A percentile compares a stretch with the other conserved stretches of the same genome.
phyloP scores from a whole-genome alignment of 2,113 vertebrate genomes.

The Prochilodus magdalenae region DNA sequence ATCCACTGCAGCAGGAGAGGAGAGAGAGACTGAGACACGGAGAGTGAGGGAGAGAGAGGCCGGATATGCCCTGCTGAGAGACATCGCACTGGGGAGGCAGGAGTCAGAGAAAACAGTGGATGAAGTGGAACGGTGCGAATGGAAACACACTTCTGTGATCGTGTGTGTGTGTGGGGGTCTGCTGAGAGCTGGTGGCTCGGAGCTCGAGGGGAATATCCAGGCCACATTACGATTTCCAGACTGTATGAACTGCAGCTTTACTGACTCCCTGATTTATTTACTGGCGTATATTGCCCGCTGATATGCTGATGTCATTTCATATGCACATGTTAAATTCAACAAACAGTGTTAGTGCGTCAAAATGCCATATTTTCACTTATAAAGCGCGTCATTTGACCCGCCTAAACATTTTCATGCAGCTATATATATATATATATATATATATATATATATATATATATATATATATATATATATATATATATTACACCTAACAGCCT shows the following conservation, averaged over 20 bases:
- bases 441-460: too few relatives aligned
- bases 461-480: too few relatives aligned
- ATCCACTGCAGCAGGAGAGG: neutral
- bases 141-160: conserved; percentile 34
- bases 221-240: neutral
- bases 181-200: neutral
- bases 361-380: too few relatives aligned
- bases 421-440: too few relatives aligned
- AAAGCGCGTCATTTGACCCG: too few relatives aligned
- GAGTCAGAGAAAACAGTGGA: conserved; percentile 45
- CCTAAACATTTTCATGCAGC: too few relatives aligned
- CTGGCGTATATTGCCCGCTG: too few relatives aligned
- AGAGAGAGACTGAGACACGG: neutral
- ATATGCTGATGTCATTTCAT: too few relatives aligned
- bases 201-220: neutral
- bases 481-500: too few relatives aligned
- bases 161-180: conserved; percentile 13
- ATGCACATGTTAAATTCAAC: too few relatives aligned
- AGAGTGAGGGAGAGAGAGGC: neutral
- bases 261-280: neutral
- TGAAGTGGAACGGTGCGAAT: conserved; percentile 43
- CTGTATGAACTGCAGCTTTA: neutral
- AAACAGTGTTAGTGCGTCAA: too few relatives aligned
- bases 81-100: conserved; percentile 35
- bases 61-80: conserved; percentile 22